Conservation (phyloP, 2,888 invertebrate species). For the Drosophila pullipes region DNA sequence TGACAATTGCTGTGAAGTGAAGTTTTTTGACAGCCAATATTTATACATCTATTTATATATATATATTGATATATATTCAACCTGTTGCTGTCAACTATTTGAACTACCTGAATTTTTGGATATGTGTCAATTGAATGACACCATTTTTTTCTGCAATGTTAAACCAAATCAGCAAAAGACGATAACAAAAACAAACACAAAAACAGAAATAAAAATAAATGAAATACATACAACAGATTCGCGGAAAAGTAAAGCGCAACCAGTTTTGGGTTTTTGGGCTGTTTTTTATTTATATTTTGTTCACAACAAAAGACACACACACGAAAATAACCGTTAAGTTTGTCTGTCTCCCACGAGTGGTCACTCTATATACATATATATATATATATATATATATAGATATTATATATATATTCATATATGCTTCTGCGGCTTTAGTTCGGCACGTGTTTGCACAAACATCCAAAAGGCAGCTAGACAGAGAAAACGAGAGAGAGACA, state of each 20-base stretch:
- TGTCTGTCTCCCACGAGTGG: slow-evolving; percentile 37
- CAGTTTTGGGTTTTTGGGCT: slow-evolving; percentile 51
- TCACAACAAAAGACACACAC: slow-evolving; percentile 24
- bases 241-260: slow-evolving; percentile 60
- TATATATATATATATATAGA: slow-evolving; percentile 8
- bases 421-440: slow-evolving; percentile 18
- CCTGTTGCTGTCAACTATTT: slow-evolving; percentile 27
- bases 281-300: slow-evolving; percentile 27
- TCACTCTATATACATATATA: slow-evolving; percentile 7
- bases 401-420: slow-evolving; percentile 17
- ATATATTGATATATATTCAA: slow-evolving; percentile 1
- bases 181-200: slow-evolving; percentile 4
- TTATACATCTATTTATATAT: neutral
- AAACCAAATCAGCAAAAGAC: slow-evolving; percentile 63
- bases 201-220: slow-evolving; percentile 24
- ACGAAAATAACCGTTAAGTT: slow-evolving; percentile 60
- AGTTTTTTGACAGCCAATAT: neutral
- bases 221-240: slow-evolving; percentile 40
- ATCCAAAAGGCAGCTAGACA: slow-evolving; percentile 12
- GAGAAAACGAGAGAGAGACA: neutral
- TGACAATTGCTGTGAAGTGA: neutral
- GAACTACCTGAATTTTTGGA: slow-evolving; percentile 41
- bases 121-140: slow-evolving; percentile 71
- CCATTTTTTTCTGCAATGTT: slow-evolving; percentile 41
- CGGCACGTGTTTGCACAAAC: slow-evolving; percentile 60